These are phyloP conservation scores for Lycophotia porphyrea DNA, from an alignment of 2,888 invertebrate species.

Conservation along the genomic window DNA sequence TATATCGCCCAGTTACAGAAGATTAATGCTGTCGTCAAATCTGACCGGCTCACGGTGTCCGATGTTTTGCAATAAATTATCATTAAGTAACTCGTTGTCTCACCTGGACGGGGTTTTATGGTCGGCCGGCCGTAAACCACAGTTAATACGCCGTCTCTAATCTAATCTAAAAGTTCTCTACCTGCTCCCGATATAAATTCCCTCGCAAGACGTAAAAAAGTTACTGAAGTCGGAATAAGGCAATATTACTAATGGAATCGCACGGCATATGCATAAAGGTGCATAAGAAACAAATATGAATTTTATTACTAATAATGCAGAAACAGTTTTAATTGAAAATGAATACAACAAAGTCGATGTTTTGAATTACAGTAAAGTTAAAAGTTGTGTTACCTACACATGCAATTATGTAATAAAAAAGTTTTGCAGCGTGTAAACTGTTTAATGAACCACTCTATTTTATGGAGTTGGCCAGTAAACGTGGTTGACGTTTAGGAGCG, in stretches of 20 bases:
- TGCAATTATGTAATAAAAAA: constrained; percentile 85
- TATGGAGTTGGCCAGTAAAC: constrained; percentile 85
- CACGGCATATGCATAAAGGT: constrained; percentile 71
- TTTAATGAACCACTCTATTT: constrained; percentile 86
- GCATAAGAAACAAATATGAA: constrained; percentile 75
- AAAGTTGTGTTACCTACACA: constrained; percentile 75
- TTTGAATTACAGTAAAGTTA: constrained; percentile 73
- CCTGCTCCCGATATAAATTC: constrained; percentile 83
- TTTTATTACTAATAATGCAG: constrained; percentile 74
- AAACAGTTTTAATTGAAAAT: constrained; percentile 75
- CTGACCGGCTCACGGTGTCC: constrained; percentile 75
- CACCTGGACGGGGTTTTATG: constrained; percentile 81
- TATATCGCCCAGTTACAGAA: constrained; percentile 82
- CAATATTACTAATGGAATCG: constrained; percentile 73
- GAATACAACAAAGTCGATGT: constrained; percentile 73
- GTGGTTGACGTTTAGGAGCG: constrained; percentile 76
- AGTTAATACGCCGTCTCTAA: constrained; percentile 80
- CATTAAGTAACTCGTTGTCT: constrained; percentile 88
- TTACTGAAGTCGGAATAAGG: constrained; percentile 72
- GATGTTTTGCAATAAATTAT: constrained; percentile 88
- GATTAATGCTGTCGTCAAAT: constrained; percentile 87
- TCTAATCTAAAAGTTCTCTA: constrained; percentile 85
- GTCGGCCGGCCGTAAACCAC: constrained; percentile 80
- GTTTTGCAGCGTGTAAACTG: constrained; percentile 76
- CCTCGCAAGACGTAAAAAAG: constrained; percentile 73